Conservation (phyloP, 2,888 invertebrate genomes). For the Cosmopolites sordidus region DNA sequence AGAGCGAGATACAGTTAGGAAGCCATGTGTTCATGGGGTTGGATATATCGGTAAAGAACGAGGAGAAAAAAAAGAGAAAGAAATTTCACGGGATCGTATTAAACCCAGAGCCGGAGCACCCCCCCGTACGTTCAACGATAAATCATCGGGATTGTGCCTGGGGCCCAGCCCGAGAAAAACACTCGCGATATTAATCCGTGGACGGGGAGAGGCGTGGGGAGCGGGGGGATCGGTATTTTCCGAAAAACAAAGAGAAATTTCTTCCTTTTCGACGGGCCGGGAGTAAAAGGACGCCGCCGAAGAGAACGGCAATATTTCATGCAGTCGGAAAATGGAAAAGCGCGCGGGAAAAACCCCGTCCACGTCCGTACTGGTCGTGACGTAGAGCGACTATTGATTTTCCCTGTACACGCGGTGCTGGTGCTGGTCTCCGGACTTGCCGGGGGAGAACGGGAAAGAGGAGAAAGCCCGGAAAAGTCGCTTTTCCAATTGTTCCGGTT, state of each 20-base stretch:
- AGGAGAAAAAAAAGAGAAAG: no score
- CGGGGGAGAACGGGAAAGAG: no score
- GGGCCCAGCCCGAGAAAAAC: constrained; percentile 22
- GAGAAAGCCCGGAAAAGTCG: no score
- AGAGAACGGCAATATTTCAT: constrained; percentile 26
- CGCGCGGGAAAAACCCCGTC: constrained; percentile 31
- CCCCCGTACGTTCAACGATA: constrained; percentile 23
- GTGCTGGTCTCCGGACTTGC: no score
- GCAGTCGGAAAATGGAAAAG: constrained; percentile 28
- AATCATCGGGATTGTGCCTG: constrained; percentile 24
- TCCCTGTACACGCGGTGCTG: constrained; percentile 30
- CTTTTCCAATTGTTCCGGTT: no score
- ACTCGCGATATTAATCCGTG: constrained; percentile 26
- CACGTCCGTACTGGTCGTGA: constrained; percentile 39
- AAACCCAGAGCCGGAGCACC: constrained; percentile 17
- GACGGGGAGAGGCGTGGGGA: constrained; percentile 5
- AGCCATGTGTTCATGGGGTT: no score
- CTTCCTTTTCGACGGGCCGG: constrained; percentile 5
- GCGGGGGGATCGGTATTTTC: constrained; percentile 3
- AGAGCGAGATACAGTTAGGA: no score
- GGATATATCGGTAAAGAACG: no score
- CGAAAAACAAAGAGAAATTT: constrained; percentile 28
- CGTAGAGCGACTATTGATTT: constrained; percentile 47
- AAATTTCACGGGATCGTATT: constrained; percentile 23
- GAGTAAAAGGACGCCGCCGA: no score